Evolutionary conservation across 2,888 invertebrate genomes (phyloP).

Genomic region (Minunthozetes semirufus): DNA sequence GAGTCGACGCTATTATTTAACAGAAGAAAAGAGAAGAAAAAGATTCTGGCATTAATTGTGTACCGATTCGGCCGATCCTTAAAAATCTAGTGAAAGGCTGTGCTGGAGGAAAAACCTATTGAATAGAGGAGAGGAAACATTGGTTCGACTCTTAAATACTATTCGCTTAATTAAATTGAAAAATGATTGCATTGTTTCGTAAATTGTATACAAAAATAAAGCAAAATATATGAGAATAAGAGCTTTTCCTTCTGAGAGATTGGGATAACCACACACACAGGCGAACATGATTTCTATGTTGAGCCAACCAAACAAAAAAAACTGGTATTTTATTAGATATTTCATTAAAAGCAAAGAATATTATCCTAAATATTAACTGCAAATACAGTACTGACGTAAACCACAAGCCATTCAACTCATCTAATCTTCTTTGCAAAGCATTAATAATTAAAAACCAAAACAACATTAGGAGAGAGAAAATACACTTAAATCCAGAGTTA

Average conservation of each 20-base stretch:
- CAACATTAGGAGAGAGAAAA: background rate
- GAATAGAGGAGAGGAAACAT: background rate
- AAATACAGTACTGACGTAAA: background rate
- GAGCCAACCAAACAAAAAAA: too few relatives aligned
- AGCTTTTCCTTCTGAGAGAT: too few relatives aligned
- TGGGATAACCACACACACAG: background rate
- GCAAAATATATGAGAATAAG: background rate
- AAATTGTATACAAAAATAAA: background rate
- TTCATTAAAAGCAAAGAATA: too few relatives aligned
- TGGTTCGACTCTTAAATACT: background rate
- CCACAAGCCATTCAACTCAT: constrained; percentile 20
- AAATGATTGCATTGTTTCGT: constrained; percentile 21
- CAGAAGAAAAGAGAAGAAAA: background rate
- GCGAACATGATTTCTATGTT: background rate
- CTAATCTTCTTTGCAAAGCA: background rate
- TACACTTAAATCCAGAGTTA: background rate
- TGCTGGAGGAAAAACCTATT: background rate
- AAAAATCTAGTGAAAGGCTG: background rate
- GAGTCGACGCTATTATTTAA: constrained; percentile 17
- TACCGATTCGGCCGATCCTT: constrained; percentile 23
- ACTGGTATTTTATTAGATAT: too few relatives aligned
- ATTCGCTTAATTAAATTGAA: constrained; percentile 27
- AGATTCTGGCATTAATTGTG: constrained; percentile 8
- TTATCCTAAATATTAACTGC: background rate
- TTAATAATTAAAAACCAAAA: constrained; percentile 2